phyloP scores from a whole-genome alignment of 2,113 vertebrate species.

The Apteryx mantelli region DNA sequence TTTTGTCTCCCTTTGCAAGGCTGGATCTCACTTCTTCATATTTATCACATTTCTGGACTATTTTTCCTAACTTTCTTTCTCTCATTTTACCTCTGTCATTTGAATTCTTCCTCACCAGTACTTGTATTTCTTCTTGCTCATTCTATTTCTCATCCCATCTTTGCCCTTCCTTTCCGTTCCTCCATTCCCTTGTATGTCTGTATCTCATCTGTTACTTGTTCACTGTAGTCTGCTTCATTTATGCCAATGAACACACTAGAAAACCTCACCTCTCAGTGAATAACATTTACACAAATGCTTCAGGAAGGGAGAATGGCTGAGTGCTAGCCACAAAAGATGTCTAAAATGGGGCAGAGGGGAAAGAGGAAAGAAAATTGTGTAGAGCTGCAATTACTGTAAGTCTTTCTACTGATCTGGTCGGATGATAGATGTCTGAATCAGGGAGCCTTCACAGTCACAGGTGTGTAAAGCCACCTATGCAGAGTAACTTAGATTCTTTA shows the following conservation, averaged over 20 bases:
- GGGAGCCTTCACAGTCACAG: conserved; percentile 24
- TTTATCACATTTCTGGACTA: neutral
- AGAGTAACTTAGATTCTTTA: conserved; percentile 39
- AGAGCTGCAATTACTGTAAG: conserved; percentile 18
- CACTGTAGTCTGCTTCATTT: neutral
- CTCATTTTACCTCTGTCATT: neutral
- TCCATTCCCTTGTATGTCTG: neutral
- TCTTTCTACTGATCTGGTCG: neutral
- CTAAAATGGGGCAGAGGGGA: conserved; percentile 1
- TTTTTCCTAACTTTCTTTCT: neutral
- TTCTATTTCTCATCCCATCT: neutral
- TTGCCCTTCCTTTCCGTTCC: neutral
- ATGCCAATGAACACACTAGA: neutral
- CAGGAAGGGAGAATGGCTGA: neutral
- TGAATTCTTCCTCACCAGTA: neutral
- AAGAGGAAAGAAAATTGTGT: neutral
- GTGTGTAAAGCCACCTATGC: conserved; percentile 36
- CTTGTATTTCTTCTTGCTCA: neutral
- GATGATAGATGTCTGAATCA: conserved; percentile 34
- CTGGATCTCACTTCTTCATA: neutral
- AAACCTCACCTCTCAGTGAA: neutral
- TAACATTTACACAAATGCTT: neutral
- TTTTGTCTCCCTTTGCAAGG: neutral
- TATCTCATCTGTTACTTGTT: neutral
- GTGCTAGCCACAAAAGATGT: neutral